phyloP scores from a whole-genome alignment of 1,140 invertebrate genomes.

The Holcopasites calliopsidis region DNA sequence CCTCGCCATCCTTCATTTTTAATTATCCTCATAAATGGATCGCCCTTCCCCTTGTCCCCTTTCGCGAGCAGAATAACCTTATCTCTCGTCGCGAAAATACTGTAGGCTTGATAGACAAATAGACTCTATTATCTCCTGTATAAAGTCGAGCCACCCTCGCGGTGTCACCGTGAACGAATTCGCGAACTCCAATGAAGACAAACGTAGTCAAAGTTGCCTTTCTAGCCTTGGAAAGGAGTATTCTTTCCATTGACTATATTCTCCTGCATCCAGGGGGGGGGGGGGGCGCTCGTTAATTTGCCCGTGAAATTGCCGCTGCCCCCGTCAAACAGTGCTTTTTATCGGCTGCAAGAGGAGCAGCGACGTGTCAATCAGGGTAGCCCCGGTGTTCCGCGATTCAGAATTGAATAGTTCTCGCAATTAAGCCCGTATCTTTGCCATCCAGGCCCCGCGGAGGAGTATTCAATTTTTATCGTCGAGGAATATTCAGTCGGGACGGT shows the following conservation, averaged over 20 bases:
- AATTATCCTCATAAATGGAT: background rate
- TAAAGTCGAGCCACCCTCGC: background rate
- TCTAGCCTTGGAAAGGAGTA: slow-evolving; percentile 5
- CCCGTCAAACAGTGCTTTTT: slow-evolving; percentile 33
- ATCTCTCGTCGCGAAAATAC: background rate
- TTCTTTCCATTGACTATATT: background rate
- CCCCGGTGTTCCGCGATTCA: slow-evolving; percentile 40
- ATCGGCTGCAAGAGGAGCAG: slow-evolving; percentile 25
- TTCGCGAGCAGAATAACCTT: too few species aligned
- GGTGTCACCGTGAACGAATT: background rate
- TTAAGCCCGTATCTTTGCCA: slow-evolving; percentile 60
- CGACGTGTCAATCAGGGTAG: slow-evolving; percentile 8
- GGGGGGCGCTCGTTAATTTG: slow-evolving; percentile 42
- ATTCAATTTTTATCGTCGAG: slow-evolving; percentile 62
- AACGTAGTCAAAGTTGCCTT: background rate
- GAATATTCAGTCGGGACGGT: slow-evolving; percentile 45
- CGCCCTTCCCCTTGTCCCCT: background rate
- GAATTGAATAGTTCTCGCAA: slow-evolving; percentile 58
- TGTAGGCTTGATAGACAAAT: background rate
- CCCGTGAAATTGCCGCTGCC: slow-evolving; percentile 42
- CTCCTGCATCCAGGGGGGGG: too few species aligned
- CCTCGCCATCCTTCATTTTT: background rate
- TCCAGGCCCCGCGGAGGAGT: slow-evolving; percentile 37
- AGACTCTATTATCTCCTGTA: background rate
- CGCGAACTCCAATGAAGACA: background rate